A percentile compares a stretch with the other conserved stretches of the same genome.
Evolutionary conservation across 1,140 invertebrate species (phyloP).

Genomic region (Meteorus sp.): DNA sequence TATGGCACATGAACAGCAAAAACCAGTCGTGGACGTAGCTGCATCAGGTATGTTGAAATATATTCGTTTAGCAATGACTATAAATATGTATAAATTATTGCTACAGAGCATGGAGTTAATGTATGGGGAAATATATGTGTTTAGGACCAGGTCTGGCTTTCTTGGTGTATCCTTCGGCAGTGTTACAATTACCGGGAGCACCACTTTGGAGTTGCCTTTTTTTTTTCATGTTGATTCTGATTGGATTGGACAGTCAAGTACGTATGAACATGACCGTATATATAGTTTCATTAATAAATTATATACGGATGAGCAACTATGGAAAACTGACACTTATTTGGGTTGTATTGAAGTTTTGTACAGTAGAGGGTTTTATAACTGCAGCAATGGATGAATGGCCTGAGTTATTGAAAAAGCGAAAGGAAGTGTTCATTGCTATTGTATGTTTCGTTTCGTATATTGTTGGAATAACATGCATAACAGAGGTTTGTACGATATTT

Average conservation of each 20-base stretch:
- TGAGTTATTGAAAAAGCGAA: conserved; percentile 75
- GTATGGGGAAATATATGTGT: not conserved
- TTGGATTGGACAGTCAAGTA: conserved; percentile 77
- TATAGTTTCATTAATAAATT: too few species aligned
- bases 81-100: not conserved
- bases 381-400: conserved; percentile 95
- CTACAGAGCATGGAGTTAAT: too few species aligned
- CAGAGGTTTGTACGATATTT: not conserved
- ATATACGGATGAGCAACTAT: too few species aligned
- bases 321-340: too few species aligned
- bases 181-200: conserved; percentile 92
- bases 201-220: conserved; percentile 96
- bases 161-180: conserved; percentile 95
- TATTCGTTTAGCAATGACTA: not conserved
- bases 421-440: conserved; percentile 90
- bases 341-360: conserved; percentile 98
- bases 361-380: conserved; percentile 97
- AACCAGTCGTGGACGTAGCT: conserved; percentile 89
- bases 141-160: conserved; percentile 86
- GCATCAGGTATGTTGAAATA: conserved; percentile 69
- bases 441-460: conserved; percentile 90
- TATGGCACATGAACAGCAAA: conserved; percentile 93
- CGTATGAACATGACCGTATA: not conserved
- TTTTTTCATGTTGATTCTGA: conserved; percentile 96
- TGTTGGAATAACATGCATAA: conserved; percentile 86